These are phyloP conservation scores for Noctua janthina DNA, from an alignment of 2,888 invertebrate species.

Conservation along the genomic window DNA sequence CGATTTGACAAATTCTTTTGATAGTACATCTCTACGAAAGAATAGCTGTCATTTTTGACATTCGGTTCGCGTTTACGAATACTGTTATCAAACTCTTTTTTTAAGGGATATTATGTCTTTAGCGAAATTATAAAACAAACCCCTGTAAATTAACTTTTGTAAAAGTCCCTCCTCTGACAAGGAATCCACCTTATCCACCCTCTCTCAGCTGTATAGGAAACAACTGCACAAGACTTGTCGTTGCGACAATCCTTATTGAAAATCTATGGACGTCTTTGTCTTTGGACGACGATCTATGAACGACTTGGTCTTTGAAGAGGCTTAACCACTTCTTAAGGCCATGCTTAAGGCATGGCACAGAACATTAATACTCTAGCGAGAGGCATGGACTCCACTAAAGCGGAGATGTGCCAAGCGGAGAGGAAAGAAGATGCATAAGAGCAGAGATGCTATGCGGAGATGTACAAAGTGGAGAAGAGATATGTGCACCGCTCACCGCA, in stretches of 20 bases:
- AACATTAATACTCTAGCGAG: no score
- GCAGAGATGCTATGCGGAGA: neutral
- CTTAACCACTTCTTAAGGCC: no score
- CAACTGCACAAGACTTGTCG: neutral
- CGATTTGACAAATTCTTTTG: conserved; percentile 10
- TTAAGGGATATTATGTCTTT: neutral
- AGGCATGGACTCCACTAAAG: no score
- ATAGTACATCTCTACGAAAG: conserved; percentile 25
- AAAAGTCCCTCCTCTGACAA: neutral
- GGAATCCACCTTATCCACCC: neutral
- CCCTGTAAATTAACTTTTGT: neutral
- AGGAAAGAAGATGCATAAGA: neutral
- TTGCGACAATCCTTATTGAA: neutral
- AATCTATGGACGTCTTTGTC: neutral
- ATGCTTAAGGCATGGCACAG: no score
- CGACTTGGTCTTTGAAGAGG: no score
- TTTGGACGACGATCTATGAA: no score
- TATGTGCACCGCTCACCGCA: no score
- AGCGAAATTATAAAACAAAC: neutral
- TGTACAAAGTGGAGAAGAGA: no score
- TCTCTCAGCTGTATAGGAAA: neutral
- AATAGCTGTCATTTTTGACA: conserved; percentile 43
- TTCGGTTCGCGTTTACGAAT: conserved; percentile 35
- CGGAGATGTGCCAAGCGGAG: no score
- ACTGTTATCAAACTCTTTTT: neutral